phyloP scores from a whole-genome alignment of 2,113 vertebrate genomes.

The Benitochromis conjunctus region DNA sequence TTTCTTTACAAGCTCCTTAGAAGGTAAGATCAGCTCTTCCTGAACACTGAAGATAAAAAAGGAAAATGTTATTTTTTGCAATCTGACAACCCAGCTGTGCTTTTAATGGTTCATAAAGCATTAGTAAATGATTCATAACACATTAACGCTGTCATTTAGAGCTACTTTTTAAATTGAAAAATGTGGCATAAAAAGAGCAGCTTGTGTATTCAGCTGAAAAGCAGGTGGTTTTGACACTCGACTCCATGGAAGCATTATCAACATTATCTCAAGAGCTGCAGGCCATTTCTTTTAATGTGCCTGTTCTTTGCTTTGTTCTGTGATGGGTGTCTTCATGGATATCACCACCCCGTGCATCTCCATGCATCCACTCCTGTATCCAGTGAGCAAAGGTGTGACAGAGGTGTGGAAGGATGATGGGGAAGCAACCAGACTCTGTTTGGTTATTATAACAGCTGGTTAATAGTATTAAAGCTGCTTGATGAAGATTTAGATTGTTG shows the following conservation, averaged over 20 bases:
- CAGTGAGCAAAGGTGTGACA: background rate
- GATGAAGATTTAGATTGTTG: background rate
- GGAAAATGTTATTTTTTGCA: background rate
- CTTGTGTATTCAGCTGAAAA: background rate
- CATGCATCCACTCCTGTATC: background rate
- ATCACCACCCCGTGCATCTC: background rate
- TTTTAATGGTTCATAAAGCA: background rate
- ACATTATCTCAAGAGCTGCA: background rate
- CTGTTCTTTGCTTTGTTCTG: background rate
- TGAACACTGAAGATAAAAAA: background rate
- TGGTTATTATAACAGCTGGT: background rate
- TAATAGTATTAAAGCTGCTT: background rate
- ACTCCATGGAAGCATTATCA: background rate
- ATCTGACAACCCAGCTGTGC: background rate
- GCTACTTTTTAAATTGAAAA: background rate
- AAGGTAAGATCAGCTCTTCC: background rate
- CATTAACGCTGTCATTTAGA: background rate
- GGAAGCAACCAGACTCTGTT: background rate
- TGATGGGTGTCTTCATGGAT: background rate
- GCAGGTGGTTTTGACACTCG: background rate
- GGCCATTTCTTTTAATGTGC: fast-evolving
- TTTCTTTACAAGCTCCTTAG: background rate
- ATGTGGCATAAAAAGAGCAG: background rate
- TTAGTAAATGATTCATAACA: background rate
- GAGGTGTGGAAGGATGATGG: background rate